Percentiles rank a stretch among this genome's conserved stretches.
phyloP scores from a whole-genome alignment of 2,797 vertebrate genomes.

The Coranthus polyacanthus region DNA sequence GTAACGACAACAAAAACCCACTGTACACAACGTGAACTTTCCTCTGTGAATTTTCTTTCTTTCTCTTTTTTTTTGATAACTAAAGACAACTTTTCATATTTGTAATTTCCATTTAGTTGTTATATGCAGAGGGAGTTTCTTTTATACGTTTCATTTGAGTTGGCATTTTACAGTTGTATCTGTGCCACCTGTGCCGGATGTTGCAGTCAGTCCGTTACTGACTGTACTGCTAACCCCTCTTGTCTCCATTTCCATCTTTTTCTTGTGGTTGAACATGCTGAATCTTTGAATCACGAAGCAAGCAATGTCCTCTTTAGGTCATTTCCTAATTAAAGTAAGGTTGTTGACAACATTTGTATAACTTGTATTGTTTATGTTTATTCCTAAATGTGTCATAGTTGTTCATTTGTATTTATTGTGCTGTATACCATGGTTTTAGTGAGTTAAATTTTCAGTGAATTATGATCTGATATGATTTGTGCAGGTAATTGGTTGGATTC shows the following conservation, averaged over 20 bases:
- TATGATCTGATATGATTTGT: slow-evolving; percentile 10
- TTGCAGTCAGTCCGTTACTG: neutral
- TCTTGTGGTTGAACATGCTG: neutral
- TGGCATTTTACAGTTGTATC: slow-evolving; percentile 2
- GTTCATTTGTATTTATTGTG: neutral
- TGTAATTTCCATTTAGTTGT: neutral
- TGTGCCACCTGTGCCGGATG: neutral
- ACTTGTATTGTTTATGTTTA: neutral
- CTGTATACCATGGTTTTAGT: neutral
- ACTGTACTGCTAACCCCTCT: neutral
- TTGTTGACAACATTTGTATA: neutral
- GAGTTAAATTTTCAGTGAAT: neutral
- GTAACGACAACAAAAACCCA: slow-evolving; percentile 17
- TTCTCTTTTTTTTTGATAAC: slow-evolving; percentile 1
- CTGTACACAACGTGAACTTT: too few relatives aligned
- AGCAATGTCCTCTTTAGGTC: neutral
- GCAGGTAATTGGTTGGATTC: slow-evolving; percentile 13
- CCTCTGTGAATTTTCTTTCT: neutral
- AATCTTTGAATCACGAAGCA: neutral
- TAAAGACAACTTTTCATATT: neutral
- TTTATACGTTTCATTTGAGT: neutral
- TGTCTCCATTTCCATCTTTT: slow-evolving; percentile 22
- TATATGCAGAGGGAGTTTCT: too few relatives aligned
- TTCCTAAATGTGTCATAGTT: neutral
- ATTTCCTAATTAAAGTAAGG: neutral